Base-by-base conservation (phyloP, 2,797 vertebrate species). In the Uromys caudimaculatus region DNA sequence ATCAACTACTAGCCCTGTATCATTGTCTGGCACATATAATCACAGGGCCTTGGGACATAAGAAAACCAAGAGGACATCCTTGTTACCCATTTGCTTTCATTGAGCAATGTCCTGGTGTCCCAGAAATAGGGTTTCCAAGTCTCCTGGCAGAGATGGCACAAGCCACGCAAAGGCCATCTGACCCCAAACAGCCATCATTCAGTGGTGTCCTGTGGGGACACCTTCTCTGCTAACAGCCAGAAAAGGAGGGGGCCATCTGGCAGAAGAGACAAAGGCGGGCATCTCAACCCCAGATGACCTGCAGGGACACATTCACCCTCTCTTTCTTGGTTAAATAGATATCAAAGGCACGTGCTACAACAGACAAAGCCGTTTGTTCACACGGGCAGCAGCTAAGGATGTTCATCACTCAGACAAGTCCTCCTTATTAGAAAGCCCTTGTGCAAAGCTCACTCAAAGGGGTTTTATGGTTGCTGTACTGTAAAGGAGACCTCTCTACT, bases 371-470 rank as follows among this genome's bases (percentile, higher is more conserved):
- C 78, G 27, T n/a, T n/a, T n/a, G n/a, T 81, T 73, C 62, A 41
- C 3, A n/a, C 13, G 24, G 75, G 56, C 14, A 0, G 73, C 2
- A 29, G 3, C 62, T 76, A 62, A 52, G 24, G 54, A 6, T 9
- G 7, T 56, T 44, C 27, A 35, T 50, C 27, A 89, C 89, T 90
- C 81, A 41, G 90, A 62, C 54, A 93, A 35, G 56, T 60, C 32
- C n/a, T 23, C 41, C 44, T 92, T 77, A 84, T 62, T 23, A 90
- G 67, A 92, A 92, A 86, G 77, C 35, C 77, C 58, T 87, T 71
- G 38, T 24, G 75, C 38, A 82, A 86, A 76, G 16, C 60, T 77
- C 83, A 69, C 44, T 41, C 5, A 24, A 8, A 90, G 67, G 60
- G 11, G 32, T 64, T 62, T 83, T 7, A n/a, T 13, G 29, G 77